These are phyloP conservation scores for Ptychadena robeensis DNA, from an alignment of 2,797 vertebrate species.

Conservation along the genomic window DNA sequence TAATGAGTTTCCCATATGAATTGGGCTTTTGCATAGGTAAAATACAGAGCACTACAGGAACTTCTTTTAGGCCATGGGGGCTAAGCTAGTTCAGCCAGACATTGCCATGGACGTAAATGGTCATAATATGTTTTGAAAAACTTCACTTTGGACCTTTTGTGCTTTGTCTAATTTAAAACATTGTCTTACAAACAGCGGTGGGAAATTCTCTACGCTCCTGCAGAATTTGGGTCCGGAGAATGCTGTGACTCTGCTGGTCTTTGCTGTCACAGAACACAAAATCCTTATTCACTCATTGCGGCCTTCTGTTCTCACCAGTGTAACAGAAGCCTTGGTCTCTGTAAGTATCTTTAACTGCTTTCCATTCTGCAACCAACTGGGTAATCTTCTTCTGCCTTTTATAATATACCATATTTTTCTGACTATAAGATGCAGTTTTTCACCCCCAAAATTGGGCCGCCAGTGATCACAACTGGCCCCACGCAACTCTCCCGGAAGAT, in stretches of 20 bases:
- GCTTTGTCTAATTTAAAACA: background rate
- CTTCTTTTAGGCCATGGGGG: no score
- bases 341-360: slow-evolving; percentile 76
- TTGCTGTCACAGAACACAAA: slow-evolving; percentile 97
- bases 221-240: slow-evolving; percentile 97
- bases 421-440: no score
- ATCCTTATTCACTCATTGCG: slow-evolving; percentile 97
- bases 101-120: no score
- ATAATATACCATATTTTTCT: no score
- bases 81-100: no score
- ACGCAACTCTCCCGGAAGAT: no score
- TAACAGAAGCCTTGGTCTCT: slow-evolving; percentile 96
- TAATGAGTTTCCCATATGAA: no score
- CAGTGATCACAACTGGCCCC: no score
- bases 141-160: background rate
- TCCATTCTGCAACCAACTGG: background rate
- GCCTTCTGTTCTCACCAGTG: slow-evolving; percentile 95
- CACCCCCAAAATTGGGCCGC: no score
- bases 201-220: slow-evolving; percentile 93
- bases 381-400: background rate
- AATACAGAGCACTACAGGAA: no score
- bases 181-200: slow-evolving; percentile 78
- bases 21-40: no score
- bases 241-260: slow-evolving; percentile 90
- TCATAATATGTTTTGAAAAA: no score